phyloP scores from a whole-genome alignment of 1,140 invertebrate species.

The Luehdorfia chinensis region DNA sequence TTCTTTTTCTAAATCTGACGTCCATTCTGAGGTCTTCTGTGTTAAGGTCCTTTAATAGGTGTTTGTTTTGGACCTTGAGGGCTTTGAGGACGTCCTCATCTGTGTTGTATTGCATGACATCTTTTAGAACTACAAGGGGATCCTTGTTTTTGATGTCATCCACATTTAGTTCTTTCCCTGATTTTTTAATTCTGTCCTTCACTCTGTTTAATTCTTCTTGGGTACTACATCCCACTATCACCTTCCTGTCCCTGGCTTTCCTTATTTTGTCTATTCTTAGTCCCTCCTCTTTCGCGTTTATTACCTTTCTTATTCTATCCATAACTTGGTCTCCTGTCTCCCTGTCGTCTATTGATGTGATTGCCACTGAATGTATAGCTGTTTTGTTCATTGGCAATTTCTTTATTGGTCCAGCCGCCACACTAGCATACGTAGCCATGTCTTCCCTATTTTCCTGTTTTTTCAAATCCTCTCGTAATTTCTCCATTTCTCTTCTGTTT shows the following conservation, averaged over 20 bases:
- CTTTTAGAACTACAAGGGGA: not conserved
- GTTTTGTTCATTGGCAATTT: not conserved
- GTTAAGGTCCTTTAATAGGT: not conserved
- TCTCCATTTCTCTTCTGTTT: not conserved
- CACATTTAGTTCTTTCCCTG: not conserved
- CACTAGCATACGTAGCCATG: not conserved
- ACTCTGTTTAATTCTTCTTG: constrained; percentile 17
- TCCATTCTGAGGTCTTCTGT: not conserved
- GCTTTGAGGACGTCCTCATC: not conserved
- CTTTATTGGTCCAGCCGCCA: not conserved
- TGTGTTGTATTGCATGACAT: not conserved
- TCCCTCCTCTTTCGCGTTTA: constrained; percentile 19
- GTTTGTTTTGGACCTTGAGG: not conserved
- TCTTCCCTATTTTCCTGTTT: not conserved
- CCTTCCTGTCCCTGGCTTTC: constrained; percentile 24
- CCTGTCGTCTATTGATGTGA: constrained; percentile 16
- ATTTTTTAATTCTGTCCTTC: constrained; percentile 13
- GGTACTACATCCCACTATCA: constrained; percentile 21
- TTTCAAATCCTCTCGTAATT: not conserved
- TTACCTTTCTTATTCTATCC: constrained; percentile 12
- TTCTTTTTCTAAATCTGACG: not conserved
- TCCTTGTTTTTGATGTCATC: constrained; percentile 18
- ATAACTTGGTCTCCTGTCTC: constrained; percentile 19
- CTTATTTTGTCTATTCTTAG: constrained; percentile 18
- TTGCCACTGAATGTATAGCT: constrained; percentile 8